These are phyloP conservation scores for Drosophila oshimai DNA, from an alignment of 1,140 invertebrate species.

Conservation along the genomic window DNA sequence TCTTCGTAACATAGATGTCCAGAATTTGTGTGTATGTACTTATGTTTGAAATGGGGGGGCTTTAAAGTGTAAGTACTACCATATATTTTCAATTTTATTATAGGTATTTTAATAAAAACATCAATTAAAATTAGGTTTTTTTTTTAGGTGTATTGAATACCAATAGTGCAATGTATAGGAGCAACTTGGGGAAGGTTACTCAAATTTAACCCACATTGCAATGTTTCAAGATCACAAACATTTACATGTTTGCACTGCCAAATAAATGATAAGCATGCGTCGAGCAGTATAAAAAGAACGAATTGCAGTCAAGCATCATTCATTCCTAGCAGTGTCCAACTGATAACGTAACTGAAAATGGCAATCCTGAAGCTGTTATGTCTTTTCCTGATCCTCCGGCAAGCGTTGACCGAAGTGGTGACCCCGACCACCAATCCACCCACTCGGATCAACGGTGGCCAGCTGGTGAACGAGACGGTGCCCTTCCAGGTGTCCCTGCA, in stretches of 20 bases:
- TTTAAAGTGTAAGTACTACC: too few relatives aligned
- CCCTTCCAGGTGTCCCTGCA: conserved; percentile 79
- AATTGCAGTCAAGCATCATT: background rate
- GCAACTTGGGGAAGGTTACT: background rate
- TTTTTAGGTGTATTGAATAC: background rate
- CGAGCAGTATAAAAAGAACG: conserved; percentile 13
- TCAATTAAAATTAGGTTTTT: background rate
- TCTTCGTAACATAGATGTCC: too few relatives aligned
- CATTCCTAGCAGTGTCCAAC: background rate
- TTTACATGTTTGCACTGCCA: conserved; percentile 15
- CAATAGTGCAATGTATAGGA: background rate
- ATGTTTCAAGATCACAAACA: conserved; percentile 35
- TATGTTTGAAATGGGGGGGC: too few relatives aligned
- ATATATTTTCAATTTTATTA: too few relatives aligned
- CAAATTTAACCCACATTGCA: conserved; percentile 9
- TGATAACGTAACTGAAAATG: background rate
- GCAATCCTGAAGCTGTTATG: background rate
- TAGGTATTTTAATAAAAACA: background rate
- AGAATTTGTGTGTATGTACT: too few relatives aligned
- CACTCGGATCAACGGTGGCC: conserved; percentile 67
- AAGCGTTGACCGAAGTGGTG: background rate
- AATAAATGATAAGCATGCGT: conserved; percentile 25
- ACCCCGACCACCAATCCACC: background rate
- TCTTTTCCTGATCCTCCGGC: background rate
- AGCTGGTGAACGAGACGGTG: conserved; percentile 53